Base-by-base conservation (phyloP, 92 coral and sea anemone species). In the Actinostola sp. region DNA sequence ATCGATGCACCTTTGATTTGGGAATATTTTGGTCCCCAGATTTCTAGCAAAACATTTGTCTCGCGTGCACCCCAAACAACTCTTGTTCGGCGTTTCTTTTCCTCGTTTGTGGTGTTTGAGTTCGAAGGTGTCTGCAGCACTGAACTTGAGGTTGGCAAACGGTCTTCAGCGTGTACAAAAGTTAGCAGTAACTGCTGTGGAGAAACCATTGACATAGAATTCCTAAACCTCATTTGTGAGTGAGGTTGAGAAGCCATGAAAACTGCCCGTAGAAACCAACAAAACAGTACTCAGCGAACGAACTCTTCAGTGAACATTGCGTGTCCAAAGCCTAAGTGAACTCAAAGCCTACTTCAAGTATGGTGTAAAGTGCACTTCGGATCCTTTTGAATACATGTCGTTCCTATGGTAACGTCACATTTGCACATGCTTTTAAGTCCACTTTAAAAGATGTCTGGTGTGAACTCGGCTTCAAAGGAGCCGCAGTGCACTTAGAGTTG, bases 1-100 rank as follows among this genome's bases (percentile, higher is more conserved):
- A 53, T 53, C 30, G 60, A 20, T 6, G 30, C 60, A 15, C 30
- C 29, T 53, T 20, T 53, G 8, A 53, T 53, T 53, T 53, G 60
- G 8, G 20, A 28, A 25, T 2, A 53, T 53, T 20, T 53, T 53
- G 60, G 60, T 53, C 60, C 60, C 60, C 60, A 53, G 8, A 53
- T 24, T 6, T 53, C 60, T 24, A 53, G 60, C 29, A 53, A 53
- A 2, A 53, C 2, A 21, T 24, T 28, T 6, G 60, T 53, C 20
- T 53, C 60, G 15, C 60, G 20, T 2, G 60, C 60, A 53, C 60
- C 60, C 60, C 60, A 53, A 21, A 53, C 60, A 53, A 53, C 60
- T 53, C 60, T 20, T 20, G 60, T 53, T 53, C 60, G 60, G 15
- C 60, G 60, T 15, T 53, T 53, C 28, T 24, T 24, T 11, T 49